These are phyloP conservation scores for Schizothorax lantsangensis DNA, from an alignment of 2,797 vertebrate genomes.

Conservation along the genomic window DNA sequence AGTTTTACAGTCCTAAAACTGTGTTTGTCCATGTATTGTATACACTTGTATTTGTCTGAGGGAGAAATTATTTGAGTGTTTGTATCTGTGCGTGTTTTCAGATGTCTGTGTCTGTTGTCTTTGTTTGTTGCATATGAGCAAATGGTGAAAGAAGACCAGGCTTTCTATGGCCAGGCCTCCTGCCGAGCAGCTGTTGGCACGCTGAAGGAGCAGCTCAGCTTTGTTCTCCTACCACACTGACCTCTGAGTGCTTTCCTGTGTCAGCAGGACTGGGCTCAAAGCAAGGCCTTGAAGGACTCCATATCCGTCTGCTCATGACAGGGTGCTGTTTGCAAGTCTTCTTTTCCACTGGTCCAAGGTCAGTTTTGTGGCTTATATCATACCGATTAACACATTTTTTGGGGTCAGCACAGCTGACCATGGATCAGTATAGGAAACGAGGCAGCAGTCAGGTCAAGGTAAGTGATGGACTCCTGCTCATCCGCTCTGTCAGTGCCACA, in stretches of 20 bases:
- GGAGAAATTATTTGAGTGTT: background rate
- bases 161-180: slow-evolving; percentile 50
- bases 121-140: slow-evolving; percentile 32
- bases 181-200: slow-evolving; percentile 68
- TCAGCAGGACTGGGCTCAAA: slow-evolving; percentile 47
- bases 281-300: slow-evolving; percentile 48
- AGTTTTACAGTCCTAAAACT: background rate
- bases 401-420: slow-evolving; percentile 6
- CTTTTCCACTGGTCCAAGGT: slow-evolving; percentile 13
- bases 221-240: slow-evolving; percentile 51
- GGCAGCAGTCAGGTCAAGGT: slow-evolving; percentile 11
- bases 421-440: slow-evolving; percentile 21
- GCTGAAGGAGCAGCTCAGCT: slow-evolving; percentile 45
- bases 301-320: slow-evolving; percentile 59
- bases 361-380: slow-evolving; percentile 6
- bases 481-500: slow-evolving; percentile 19
- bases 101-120: slow-evolving; percentile 36
- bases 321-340: slow-evolving; percentile 23
- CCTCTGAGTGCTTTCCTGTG: slow-evolving; percentile 63
- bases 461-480: slow-evolving; percentile 34
- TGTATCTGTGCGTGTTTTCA: slow-evolving; percentile 37
- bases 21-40: background rate
- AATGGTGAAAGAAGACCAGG: slow-evolving; percentile 20
- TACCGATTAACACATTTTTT: slow-evolving; percentile 1
- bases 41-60: slow-evolving; percentile 23